Percentiles rank a stretch among this genome's conserved stretches.
These are phyloP conservation scores for Dione juno DNA, from an alignment of 2,888 invertebrate species.

Conservation along the genomic window DNA sequence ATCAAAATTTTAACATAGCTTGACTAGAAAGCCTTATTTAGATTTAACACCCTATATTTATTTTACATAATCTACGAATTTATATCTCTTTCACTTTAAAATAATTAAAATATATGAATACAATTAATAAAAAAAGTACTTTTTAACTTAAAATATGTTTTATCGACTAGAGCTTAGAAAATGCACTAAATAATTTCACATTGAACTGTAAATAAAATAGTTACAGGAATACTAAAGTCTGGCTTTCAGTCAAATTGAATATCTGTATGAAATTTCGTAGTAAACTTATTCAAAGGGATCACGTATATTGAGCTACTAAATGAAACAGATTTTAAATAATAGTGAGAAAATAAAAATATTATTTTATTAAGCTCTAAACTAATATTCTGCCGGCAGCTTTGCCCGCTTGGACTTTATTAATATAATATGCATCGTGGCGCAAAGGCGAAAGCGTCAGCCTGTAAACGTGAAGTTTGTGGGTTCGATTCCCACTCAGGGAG, in stretches of 20 bases:
- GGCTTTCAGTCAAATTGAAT: slow-evolving; percentile 17
- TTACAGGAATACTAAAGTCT: slow-evolving; percentile 12
- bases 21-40: too few relatives aligned
- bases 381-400: not conserved
- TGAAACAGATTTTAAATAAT: not conserved
- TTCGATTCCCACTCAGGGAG: too few relatives aligned
- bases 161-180: not conserved
- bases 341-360: not conserved
- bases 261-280: slow-evolving; percentile 14
- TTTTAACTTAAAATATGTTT: too few relatives aligned
- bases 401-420: not conserved
- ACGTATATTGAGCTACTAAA: not conserved
- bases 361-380: not conserved
- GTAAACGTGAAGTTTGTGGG: not conserved
- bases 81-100: too few relatives aligned
- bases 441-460: not conserved
- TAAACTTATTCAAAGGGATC: slow-evolving; percentile 10
- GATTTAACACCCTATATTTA: too few relatives aligned
- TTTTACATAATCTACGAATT: too few relatives aligned
- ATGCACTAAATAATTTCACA: not conserved
- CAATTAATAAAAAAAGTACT: too few relatives aligned
- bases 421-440: not conserved
- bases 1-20: too few relatives aligned
- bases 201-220: not conserved
- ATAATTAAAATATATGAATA: too few relatives aligned